Conservation (phyloP, 53 echinoderm and acorn worm species). For the Actinopyga echinites region DNA sequence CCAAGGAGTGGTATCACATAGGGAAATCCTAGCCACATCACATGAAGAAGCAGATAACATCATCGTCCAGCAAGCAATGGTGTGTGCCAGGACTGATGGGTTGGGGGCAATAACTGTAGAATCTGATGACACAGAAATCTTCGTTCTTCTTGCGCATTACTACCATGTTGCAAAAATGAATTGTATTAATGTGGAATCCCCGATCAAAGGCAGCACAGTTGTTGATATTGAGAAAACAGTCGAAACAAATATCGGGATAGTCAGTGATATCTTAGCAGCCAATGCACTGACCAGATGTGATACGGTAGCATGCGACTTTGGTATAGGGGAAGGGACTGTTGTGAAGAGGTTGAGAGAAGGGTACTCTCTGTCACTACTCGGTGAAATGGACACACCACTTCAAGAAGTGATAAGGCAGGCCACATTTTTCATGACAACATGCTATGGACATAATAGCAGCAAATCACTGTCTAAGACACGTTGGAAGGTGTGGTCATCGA, state of each 20-base stretch:
- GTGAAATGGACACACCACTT: neutral
- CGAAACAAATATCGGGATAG: slow-evolving; percentile 8
- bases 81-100: slow-evolving; percentile 7
- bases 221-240: too few species aligned
- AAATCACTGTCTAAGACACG: slow-evolving; percentile 26
- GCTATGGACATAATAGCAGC: neutral
- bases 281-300: slow-evolving; percentile 41
- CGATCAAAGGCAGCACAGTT: too few species aligned
- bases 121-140: slow-evolving; percentile 50
- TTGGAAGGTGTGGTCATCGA: slow-evolving; percentile 19
- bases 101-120: neutral
- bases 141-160: slow-evolving; percentile 35
- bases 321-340: slow-evolving; percentile 20
- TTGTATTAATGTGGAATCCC: slow-evolving; percentile 15
- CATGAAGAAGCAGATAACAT: slow-evolving; percentile 67
- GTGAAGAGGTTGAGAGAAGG: neutral
- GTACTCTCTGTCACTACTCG: slow-evolving; percentile 20
- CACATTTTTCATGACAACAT: too few species aligned
- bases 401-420: too few species aligned
- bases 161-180: neutral
- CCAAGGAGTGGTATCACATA: neutral
- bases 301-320: slow-evolving; percentile 6
- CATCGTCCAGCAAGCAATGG: slow-evolving; percentile 51
- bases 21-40: neutral
- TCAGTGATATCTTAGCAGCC: slow-evolving; percentile 12